These are phyloP conservation scores for Anodontia alba DNA, from an alignment of 2,888 invertebrate genomes.

Conservation along the genomic window DNA sequence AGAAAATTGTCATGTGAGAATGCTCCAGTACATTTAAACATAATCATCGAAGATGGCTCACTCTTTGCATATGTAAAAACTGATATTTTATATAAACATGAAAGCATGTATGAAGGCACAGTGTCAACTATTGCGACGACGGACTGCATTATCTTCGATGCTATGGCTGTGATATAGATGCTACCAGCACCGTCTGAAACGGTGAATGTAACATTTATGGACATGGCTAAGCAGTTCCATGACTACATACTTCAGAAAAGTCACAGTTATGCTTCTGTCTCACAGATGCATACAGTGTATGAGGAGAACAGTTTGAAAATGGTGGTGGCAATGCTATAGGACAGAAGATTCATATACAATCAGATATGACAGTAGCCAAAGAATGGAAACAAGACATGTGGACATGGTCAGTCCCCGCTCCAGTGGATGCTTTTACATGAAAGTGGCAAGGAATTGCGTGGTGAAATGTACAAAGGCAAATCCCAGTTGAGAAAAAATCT, in stretches of 20 bases:
- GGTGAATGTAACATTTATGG: too few species aligned
- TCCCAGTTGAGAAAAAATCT: too few species aligned
- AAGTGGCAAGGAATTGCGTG: too few species aligned
- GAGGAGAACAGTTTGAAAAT: neutral
- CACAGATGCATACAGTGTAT: neutral
- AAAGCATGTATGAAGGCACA: neutral
- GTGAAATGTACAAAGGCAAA: too few species aligned
- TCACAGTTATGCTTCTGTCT: neutral
- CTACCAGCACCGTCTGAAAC: neutral
- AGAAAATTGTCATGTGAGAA: conserved; percentile 19
- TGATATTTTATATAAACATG: neutral
- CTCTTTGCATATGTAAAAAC: conserved; percentile 5
- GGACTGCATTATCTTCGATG: neutral
- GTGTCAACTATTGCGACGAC: neutral
- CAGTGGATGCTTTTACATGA: too few species aligned
- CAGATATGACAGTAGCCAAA: neutral
- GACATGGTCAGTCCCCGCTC: too few species aligned
- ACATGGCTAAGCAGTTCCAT: neutral
- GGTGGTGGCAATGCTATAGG: neutral
- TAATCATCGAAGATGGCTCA: conserved; percentile 10
- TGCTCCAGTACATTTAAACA: conserved; percentile 6
- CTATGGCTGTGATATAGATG: conserved; percentile 1
- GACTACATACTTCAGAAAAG: neutral
- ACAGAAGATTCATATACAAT: neutral
- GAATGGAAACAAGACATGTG: too few species aligned